A percentile compares a stretch with the other conserved stretches of the same genome.
phyloP scores from a whole-genome alignment of 2,113 vertebrate genomes.

The Rhizomys pruinosus region DNA sequence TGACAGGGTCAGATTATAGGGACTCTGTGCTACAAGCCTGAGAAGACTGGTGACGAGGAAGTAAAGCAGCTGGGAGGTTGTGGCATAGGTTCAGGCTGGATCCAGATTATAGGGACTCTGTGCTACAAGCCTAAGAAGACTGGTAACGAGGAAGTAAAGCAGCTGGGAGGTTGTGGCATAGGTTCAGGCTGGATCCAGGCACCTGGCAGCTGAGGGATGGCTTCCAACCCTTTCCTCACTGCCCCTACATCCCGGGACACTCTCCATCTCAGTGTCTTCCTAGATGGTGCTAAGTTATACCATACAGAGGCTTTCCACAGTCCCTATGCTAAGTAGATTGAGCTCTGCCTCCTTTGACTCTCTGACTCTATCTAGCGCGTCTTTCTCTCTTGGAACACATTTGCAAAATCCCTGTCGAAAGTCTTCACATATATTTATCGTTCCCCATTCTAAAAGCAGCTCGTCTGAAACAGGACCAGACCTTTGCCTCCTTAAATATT shows the following conservation, averaged over 20 bases:
- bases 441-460: not conserved
- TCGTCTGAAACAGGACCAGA: conserved; percentile 6
- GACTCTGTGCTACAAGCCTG: not conserved
- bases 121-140: not conserved
- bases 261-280: not conserved
- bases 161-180: not conserved
- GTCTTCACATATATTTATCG: not conserved
- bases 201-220: too few species aligned
- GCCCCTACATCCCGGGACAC: not conserved
- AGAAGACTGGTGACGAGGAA: not conserved
- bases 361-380: not conserved
- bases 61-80: too few species aligned
- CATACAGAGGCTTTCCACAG: not conserved
- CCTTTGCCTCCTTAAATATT: conserved; percentile 38
- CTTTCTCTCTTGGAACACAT: not conserved
- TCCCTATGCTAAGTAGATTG: not conserved
- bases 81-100: too few species aligned
- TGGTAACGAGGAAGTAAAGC: not conserved
- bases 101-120: not conserved
- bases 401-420: not conserved
- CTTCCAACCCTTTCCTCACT: not conserved
- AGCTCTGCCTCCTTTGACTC: not conserved
- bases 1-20: not conserved
- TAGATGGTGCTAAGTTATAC: not conserved
- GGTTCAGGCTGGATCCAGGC: not conserved